Base-by-base conservation (phyloP, 2,113 vertebrate genomes). In the Anolis carolinensis region DNA sequence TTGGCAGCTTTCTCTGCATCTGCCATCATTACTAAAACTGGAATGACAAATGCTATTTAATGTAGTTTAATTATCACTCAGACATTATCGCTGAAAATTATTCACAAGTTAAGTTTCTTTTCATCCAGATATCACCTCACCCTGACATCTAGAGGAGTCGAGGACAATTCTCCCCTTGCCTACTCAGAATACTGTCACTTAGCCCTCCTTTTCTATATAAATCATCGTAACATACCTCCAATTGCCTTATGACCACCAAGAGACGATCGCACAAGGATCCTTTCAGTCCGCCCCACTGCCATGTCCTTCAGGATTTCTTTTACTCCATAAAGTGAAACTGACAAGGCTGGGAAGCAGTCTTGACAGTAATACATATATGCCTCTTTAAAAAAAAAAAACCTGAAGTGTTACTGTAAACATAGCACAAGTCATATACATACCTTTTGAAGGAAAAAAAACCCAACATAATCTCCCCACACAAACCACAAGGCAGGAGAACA, bases 1-100 rank as follows among this genome's bases (percentile, higher is more conserved):
- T 14, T 27, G 85, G 30, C 3, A 90, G 76, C 81, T 72, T 27
- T 23, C 83, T 87, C 55, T 85, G 32, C 68, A 30, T 89, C 74
- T 84, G 52, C 32, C 79, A 63, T 11, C 9, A 0, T 63, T 67
- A 83, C n/a, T 80, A 89, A 84, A 2, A 27, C 55, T 36, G 18
- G 44, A 67, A 44, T 67, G 5, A 81, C 27, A 52, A 20, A 34
- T 70, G 7, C 44, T 70, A 55, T 85, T 70, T 59, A 71, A 84
- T 32, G 62, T 52, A 63, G 13, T 78, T 48, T 50, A 78, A 67
- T 50, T 84, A 76, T 84, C 44, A 67, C 62, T 50, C 62, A 77
- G 13, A 44, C 52, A 82, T 72, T 5, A 71, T 71, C 18, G 68
- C 16, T 67, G 36, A 63, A 78, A n/a, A 52, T 70, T 32, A 52